These are phyloP conservation scores for Catharus minimus DNA, from an alignment of 2,113 vertebrate species.

Conservation along the genomic window DNA sequence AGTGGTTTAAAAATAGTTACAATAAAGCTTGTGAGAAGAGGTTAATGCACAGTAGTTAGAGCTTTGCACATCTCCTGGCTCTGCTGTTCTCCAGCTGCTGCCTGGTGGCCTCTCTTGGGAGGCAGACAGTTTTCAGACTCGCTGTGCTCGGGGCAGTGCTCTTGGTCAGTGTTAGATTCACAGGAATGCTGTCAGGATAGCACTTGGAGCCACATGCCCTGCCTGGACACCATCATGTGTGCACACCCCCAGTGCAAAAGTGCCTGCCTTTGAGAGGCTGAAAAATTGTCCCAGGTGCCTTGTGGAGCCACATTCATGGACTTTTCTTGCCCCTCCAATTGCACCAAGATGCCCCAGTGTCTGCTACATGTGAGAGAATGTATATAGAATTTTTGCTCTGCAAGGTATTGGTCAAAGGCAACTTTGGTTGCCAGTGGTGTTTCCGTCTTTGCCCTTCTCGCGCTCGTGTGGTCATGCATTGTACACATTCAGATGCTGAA, in stretches of 20 bases:
- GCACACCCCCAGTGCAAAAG: not conserved
- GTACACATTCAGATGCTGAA: not conserved
- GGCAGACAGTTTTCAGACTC: not conserved
- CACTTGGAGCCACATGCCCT: rapidly evolving
- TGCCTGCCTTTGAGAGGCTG: not conserved
- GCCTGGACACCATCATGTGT: not conserved
- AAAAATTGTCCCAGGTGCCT: not conserved
- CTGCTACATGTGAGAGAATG: not conserved
- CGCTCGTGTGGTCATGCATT: not conserved
- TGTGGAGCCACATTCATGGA: not conserved
- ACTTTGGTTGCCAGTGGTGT: not conserved
- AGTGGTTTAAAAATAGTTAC: not conserved
- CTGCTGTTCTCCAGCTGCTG: not conserved
- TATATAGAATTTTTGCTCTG: not conserved
- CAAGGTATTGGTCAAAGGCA: not conserved
- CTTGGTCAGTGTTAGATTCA: not conserved
- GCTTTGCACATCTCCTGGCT: not conserved
- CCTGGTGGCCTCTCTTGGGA: not conserved
- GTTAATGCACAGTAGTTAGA: not conserved
- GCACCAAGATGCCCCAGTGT: not conserved
- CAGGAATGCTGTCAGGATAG: not conserved
- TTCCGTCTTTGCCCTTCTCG: not conserved
- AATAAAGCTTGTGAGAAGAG: not conserved
- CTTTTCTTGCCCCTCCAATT: not conserved
- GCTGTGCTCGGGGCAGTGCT: not conserved